A percentile compares a stretch with the other conserved stretches of the same genome.
These are phyloP conservation scores for Baccha elongata DNA, from an alignment of 2,888 invertebrate species.

Conservation along the genomic window DNA sequence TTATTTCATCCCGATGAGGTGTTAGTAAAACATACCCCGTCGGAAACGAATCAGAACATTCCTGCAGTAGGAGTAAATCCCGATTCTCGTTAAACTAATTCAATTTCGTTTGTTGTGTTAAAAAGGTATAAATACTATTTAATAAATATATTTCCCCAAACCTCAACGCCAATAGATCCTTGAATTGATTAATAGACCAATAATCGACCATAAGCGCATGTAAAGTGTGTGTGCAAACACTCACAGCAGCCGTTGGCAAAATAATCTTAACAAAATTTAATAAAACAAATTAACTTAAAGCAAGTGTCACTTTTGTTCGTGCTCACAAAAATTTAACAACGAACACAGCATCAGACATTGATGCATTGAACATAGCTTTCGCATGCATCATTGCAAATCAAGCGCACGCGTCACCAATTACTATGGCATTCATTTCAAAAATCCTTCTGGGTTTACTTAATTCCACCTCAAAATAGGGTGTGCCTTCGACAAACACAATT, in stretches of 20 bases:
- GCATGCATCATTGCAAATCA: conserved; percentile 37
- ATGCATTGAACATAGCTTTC: conserved; percentile 9
- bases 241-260: conserved; percentile 67
- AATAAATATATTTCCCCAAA: no score
- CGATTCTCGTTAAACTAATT: no score
- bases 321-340: neutral
- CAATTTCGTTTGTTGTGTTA: no score
- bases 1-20: no score
- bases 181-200: conserved; percentile 32
- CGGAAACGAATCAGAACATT: no score
- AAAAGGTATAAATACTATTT: no score
- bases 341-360: conserved; percentile 33
- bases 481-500: conserved; percentile 54
- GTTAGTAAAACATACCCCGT: no score
- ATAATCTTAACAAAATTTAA: conserved; percentile 47
- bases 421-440: conserved; percentile 34
- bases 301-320: conserved; percentile 61
- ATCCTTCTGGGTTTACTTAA: conserved; percentile 42
- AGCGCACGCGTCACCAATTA: conserved; percentile 72
- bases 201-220: conserved; percentile 40
- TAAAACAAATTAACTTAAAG: conserved; percentile 55
- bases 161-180: neutral
- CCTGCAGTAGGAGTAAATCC: no score
- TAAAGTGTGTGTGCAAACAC: conserved; percentile 55
- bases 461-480: conserved; percentile 69